Conservation (phyloP, 37 sponge, comb jelly and placozoan species). For the Amphimedon queenslandica region DNA sequence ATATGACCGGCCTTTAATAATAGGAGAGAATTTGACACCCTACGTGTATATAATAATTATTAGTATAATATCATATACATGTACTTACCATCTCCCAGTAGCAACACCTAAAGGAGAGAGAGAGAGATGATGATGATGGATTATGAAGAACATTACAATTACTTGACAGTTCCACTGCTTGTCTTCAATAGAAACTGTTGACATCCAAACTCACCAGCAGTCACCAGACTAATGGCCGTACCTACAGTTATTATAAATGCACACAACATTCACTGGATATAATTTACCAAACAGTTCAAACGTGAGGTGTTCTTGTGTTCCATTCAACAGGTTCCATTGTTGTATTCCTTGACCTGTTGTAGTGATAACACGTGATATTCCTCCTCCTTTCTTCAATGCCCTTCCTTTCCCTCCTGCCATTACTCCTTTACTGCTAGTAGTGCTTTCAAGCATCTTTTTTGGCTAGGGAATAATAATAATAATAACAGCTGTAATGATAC, state of each 20-base stretch:
- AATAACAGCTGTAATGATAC: no score
- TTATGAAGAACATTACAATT: background rate
- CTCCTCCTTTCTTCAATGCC: no score
- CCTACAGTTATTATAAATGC: conserved; percentile 27
- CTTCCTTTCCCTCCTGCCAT: no score
- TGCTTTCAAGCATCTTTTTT: no score
- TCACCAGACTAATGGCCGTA: conserved; percentile 5
- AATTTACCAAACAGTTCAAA: conserved; percentile 78
- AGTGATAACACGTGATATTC: conserved; percentile 45
- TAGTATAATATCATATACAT: background rate
- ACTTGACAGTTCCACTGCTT: conserved; percentile 49
- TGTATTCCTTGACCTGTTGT: conserved; percentile 64
- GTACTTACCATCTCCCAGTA: conserved; percentile 69
- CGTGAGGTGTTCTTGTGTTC: conserved; percentile 22
- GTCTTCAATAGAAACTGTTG: conserved; percentile 47
- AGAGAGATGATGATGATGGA: background rate
- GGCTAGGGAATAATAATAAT: no score
- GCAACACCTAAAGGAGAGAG: conserved; percentile 16
- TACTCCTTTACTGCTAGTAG: no score
- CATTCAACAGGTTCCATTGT: conserved; percentile 49
- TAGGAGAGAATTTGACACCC: conserved; percentile 10
- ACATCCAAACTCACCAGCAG: background rate
- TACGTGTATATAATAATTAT: background rate
- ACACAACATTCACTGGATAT: background rate
- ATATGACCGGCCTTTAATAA: conserved; percentile 22